Conservation (phyloP, 2,113 vertebrate species). For the Aramus guarauna region DNA sequence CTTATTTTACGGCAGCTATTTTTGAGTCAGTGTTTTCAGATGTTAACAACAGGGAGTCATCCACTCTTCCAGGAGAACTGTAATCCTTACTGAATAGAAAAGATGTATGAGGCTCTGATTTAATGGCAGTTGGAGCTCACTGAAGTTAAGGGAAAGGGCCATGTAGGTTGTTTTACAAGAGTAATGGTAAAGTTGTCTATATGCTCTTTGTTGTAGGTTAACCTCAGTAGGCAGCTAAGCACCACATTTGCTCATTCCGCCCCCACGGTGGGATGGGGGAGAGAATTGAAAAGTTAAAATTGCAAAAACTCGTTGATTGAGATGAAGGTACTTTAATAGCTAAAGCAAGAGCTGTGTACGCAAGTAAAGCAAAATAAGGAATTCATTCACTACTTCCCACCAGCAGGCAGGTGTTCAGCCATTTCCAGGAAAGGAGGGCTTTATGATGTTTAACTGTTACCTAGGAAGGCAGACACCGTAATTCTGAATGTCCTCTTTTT, state of each 20-base stretch:
- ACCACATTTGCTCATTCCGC: accelerated
- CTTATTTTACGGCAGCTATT: neutral
- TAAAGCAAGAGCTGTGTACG: neutral
- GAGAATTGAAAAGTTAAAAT: neutral
- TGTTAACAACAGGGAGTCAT: neutral
- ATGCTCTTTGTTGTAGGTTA: neutral
- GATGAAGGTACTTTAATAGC: neutral
- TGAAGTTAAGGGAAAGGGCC: neutral
- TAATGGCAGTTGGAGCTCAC: neutral
- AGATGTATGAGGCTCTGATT: neutral
- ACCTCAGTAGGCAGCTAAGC: neutral
- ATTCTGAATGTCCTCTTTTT: neutral
- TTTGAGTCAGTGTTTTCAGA: neutral
- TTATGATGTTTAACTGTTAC: accelerated
- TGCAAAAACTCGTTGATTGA: neutral
- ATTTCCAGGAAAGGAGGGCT: neutral
- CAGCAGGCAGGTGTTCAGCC: neutral
- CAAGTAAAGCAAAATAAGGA: neutral
- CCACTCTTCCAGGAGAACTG: neutral
- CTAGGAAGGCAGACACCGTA: neutral
- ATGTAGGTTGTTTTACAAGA: neutral
- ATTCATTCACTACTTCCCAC: neutral
- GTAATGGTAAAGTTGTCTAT: neutral
- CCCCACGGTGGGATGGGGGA: neutral
- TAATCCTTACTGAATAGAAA: neutral